Evolutionary conservation across 2,888 invertebrate genomes (phyloP).

Genomic region (Colletes collaris): DNA sequence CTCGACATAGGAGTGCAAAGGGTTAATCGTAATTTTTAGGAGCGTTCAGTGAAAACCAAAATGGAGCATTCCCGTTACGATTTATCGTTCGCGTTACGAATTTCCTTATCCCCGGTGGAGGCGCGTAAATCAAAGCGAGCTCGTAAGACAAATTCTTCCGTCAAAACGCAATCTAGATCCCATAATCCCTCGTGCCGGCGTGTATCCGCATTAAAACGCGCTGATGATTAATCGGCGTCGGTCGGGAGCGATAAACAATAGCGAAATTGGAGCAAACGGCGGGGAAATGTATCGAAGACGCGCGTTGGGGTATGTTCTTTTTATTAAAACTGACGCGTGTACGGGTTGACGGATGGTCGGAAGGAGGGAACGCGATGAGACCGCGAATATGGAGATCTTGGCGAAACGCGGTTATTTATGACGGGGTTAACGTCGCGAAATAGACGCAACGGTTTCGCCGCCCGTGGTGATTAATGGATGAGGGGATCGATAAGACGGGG

Average conservation of each 20-base stretch:
- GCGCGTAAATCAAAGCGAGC: no score
- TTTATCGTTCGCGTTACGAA: no score
- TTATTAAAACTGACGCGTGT: slow-evolving; percentile 26
- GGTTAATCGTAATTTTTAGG: no score
- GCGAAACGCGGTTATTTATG: slow-evolving; percentile 49
- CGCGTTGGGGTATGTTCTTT: background rate
- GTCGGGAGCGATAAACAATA: background rate
- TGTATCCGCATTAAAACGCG: background rate
- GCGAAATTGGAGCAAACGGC: background rate
- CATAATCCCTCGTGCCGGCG: background rate
- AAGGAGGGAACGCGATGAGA: background rate
- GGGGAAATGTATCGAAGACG: background rate
- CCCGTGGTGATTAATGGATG: slow-evolving; percentile 40
- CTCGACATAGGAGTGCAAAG: no score
- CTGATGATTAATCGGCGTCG: background rate
- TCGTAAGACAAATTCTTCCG: no score
- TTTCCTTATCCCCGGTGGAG: no score
- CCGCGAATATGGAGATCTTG: slow-evolving; percentile 31
- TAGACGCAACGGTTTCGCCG: slow-evolving; percentile 26
- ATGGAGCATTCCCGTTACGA: no score
- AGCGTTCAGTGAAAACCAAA: no score
- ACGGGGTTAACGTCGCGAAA: slow-evolving; percentile 8
- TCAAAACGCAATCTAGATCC: background rate
- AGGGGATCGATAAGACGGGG: slow-evolving; percentile 34
- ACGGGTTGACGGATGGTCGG: slow-evolving; percentile 22